These are phyloP conservation scores for Scopus umbretta DNA, from an alignment of 2,113 vertebrate species.

Conservation along the genomic window DNA sequence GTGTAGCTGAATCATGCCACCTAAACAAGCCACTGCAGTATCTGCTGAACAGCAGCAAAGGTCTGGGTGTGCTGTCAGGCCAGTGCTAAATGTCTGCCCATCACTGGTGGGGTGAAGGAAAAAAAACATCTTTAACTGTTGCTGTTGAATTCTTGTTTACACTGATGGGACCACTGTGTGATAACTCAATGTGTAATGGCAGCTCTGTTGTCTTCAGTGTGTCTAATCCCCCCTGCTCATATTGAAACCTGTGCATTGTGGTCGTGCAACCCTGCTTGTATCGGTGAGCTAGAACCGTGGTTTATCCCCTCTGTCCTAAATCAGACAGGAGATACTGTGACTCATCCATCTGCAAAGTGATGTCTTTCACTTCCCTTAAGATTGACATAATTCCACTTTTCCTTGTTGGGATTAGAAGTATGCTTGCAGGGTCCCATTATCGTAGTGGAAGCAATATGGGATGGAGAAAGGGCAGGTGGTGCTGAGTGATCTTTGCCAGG, in stretches of 20 bases:
- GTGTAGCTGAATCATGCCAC: neutral
- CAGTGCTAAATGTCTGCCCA: neutral
- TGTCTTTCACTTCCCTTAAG: neutral
- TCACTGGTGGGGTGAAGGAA: neutral
- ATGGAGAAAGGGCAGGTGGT: neutral
- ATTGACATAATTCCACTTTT: neutral
- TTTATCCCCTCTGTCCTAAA: neutral
- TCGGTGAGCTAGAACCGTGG: rapidly evolving
- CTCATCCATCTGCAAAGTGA: neutral
- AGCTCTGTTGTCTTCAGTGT: neutral
- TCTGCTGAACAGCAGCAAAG: neutral
- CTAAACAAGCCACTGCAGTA: neutral
- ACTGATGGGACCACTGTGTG: neutral
- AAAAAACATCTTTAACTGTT: neutral
- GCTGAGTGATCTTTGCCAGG: constrained; percentile 61
- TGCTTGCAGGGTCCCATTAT: neutral
- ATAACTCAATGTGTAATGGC: neutral
- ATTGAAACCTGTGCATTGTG: rapidly evolving
- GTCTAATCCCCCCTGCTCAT: neutral
- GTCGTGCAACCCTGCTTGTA: neutral
- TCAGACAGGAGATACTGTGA: neutral
- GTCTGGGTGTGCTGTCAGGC: neutral
- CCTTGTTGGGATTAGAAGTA: neutral
- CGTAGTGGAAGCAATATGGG: neutral
- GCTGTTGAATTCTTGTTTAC: neutral